Evolutionary conservation across 2,797 vertebrate genomes (phyloP), one percentile per base, ranked within the genome.

Genomic region (Catostomus latipinnis): DNA sequence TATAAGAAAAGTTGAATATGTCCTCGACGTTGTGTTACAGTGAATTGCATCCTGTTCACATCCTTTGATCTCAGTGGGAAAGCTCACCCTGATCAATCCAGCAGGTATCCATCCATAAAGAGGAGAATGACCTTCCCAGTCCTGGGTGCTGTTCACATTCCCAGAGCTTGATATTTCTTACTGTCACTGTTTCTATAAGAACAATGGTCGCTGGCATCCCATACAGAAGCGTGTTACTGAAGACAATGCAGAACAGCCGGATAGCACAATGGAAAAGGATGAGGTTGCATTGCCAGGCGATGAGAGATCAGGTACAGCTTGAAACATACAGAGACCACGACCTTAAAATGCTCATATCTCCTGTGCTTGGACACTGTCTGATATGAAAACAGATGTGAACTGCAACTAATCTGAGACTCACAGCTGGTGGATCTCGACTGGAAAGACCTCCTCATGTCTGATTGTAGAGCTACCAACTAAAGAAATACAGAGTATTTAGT

Each of bases 231-330:
- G 49, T 56, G 71, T 75, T 14, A 77, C n/a, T 14, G 22, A 52
- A 56, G 66, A 86, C 83, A 81, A 85, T 79, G 67, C 12, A 56
- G n/a, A 45, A 50, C 10, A 43, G 48, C 46, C 60, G 54, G 72
- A 16, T 14, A 54, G 22, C 50, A 84, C 78, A 85, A 86, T 75
- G 57, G 82, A 84, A 85, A 82, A 12, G 65, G 81, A 84, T 85
- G 82, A 85, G 74, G 85, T 52, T 78, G 85, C 86, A 85, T 50
- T 16, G 53, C n/a, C 46, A 53, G 57, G 10, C 6, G 49, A 63
- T 45, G 62, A 78, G 67, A 10, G 53, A 70, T 61, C n/a, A 58
- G 52, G 71, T 8, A 70, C n/a, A 1, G 61, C 50, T 14, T 54
- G 10, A 6, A 18, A 48, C 18, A 48, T 6, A 57, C 22, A 71